Evolutionary conservation across 2,113 vertebrate species (phyloP), one percentile per base, ranked within the genome.

Genomic region (Megaleporinus macrocephalus): DNA sequence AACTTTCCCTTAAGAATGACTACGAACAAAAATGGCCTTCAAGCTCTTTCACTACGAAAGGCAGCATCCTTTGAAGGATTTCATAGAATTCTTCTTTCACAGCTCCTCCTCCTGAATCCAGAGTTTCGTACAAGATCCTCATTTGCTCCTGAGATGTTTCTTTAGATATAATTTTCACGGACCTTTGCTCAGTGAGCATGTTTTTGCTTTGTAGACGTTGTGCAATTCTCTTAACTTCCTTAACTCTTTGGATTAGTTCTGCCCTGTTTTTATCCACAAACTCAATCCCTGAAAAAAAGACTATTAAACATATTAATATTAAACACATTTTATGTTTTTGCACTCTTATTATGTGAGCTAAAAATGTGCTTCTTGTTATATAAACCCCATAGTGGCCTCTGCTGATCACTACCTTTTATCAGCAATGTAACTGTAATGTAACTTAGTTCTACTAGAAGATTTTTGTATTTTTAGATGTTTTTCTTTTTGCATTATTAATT

Each of bases 121-220:
- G 53, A 57, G 5, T 20, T 3, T 15, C 41, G 22, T 20, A 57
- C 53, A 5, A 70, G 29, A 57, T 57, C 53, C 18, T 83, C 51
- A 49, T 79, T 75, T 79, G 51, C 0, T 26, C 0, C 2, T 69
- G 26, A 5, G 0, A 15, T 57, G 76, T 29, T 15, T 73, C 0
- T n/a, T 6, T 5, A 7, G 0, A 1, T 0, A 12, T 0, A 59
- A 79, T 41, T 1, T 59, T 6, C 0, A 14, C 26, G 51, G 69
- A 79, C 26, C 69, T 68, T 69, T 83, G 76, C 33, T 6, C 9
- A 18, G 16, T 0, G 4, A 79, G 73, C 70, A 83, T 84, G 4
- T 47, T 0, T 33, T 51, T 75, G 33, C 13, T 26, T 44, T 1
- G 47, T 12, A 84, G 51, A 61, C 18, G 0, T 24, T 84, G 76